Conservation (phyloP, 2,113 vertebrate species). For the Gallinago media region DNA sequence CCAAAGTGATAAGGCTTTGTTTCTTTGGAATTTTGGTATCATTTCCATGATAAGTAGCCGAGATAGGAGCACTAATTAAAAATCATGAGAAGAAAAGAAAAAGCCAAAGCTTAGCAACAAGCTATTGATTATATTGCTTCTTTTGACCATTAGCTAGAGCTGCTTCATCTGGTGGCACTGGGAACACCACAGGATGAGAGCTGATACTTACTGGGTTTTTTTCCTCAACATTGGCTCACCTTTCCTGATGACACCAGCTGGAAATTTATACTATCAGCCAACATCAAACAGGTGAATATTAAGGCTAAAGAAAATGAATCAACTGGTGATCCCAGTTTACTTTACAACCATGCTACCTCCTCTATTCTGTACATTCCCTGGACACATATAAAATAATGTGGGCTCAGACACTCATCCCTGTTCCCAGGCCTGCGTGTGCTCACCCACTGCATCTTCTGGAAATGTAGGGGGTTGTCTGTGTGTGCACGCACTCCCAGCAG, state of each 20-base stretch:
- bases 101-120: not conserved
- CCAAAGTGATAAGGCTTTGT: not conserved
- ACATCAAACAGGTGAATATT: not conserved
- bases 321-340: not conserved
- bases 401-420: rapidly evolving
- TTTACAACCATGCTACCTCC: not conserved
- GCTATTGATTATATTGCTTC: not conserved
- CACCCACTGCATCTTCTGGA: not conserved
- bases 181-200: not conserved
- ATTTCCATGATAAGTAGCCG: not conserved
- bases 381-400: not conserved
- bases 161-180: not conserved
- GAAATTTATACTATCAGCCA: not conserved
- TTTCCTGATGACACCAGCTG: not conserved
- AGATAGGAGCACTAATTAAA: not conserved
- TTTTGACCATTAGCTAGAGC: not conserved
- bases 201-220: not conserved
- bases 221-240: not conserved
- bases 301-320: not conserved
- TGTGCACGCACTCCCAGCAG: rapidly evolving
- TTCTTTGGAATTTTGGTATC: not conserved
- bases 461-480: not conserved
- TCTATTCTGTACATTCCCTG: not conserved
- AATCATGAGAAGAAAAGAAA: not conserved
- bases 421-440: not conserved